These are phyloP conservation scores for Anthoptus insignis DNA, from an alignment of 2,888 invertebrate genomes.

Conservation along the genomic window DNA sequence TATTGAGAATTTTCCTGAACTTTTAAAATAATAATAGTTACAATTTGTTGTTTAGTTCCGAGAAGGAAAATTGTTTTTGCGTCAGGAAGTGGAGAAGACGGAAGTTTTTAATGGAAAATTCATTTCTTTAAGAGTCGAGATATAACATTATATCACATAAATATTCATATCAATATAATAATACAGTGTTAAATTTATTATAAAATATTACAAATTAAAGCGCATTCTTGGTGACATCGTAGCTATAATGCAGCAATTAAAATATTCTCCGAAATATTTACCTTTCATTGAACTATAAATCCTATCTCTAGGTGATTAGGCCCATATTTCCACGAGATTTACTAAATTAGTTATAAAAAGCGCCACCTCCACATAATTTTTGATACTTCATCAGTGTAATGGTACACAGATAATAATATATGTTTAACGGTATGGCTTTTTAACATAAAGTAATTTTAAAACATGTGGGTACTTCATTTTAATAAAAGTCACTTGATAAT, in stretches of 20 bases:
- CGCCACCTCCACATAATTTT: slow-evolving; percentile 34
- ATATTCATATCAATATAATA: slow-evolving; percentile 10
- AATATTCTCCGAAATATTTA: slow-evolving; percentile 24
- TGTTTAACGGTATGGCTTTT: slow-evolving; percentile 35
- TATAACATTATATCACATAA: slow-evolving; percentile 6
- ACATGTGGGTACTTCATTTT: slow-evolving; percentile 74
- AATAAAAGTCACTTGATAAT: slow-evolving; percentile 63
- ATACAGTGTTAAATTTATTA: neutral
- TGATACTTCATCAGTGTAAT: slow-evolving; percentile 26
- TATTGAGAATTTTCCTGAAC: slow-evolving; percentile 30
- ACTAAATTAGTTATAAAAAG: slow-evolving; percentile 32
- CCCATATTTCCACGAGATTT: slow-evolving; percentile 4
- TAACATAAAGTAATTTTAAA: slow-evolving; percentile 56
- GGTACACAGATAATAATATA: slow-evolving; percentile 28
- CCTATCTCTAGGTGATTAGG: neutral
- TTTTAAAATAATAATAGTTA: slow-evolving; percentile 21
- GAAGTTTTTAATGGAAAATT: neutral
- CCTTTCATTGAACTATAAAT: neutral
- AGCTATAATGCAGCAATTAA: slow-evolving; percentile 30
- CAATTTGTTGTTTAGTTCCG: neutral
- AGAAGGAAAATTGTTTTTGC: neutral
- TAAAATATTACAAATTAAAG: slow-evolving; percentile 26
- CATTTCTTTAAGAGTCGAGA: neutral
- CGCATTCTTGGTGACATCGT: slow-evolving; percentile 21
- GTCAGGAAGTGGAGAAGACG: neutral